Percentiles rank a stretch among this genome's conserved stretches.
Conservation (phyloP, 2,888 invertebrate genomes). For the Blastobasis adustella region DNA sequence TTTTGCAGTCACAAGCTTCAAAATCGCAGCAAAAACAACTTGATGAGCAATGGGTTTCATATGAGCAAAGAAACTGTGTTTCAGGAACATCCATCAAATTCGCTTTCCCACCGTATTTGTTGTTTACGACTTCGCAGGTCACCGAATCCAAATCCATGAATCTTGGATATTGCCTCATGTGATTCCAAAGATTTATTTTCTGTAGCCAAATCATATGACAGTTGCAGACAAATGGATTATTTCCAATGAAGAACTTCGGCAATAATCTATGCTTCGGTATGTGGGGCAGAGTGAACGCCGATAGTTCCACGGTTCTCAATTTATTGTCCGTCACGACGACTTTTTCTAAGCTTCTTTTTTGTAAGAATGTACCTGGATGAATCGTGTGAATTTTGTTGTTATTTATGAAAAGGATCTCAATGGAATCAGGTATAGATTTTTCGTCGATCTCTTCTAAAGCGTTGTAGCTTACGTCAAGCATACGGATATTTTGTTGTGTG, state of each 20-base stretch:
- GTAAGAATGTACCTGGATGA: conserved; percentile 81
- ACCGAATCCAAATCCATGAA: conserved; percentile 86
- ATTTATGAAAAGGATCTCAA: conserved; percentile 83
- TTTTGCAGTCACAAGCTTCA: conserved; percentile 92
- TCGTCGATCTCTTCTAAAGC: conserved; percentile 80
- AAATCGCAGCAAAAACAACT: conserved; percentile 92
- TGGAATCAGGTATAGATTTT: conserved; percentile 82
- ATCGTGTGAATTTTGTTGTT: conserved; percentile 84
- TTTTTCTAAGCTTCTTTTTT: conserved; percentile 82
- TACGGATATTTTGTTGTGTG: conserved; percentile 79
- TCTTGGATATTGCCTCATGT: conserved; percentile 83
- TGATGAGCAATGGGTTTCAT: conserved; percentile 87
- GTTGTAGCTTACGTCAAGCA: conserved; percentile 86
- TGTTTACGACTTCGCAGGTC: conserved; percentile 83
- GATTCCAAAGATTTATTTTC: conserved; percentile 83
- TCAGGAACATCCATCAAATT: conserved; percentile 81
- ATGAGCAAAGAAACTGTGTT: conserved; percentile 86
- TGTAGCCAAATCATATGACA: conserved; percentile 92
- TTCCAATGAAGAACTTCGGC: conserved; percentile 86
- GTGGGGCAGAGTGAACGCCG: conserved; percentile 80
- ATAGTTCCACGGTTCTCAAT: conserved; percentile 81
- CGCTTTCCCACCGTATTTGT: conserved; percentile 77
- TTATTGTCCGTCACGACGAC: conserved; percentile 85
- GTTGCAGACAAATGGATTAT: conserved; percentile 90
- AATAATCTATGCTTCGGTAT: conserved; percentile 79